These are phyloP conservation scores for Hylomyscus alleni DNA, from an alignment of 2,797 vertebrate genomes.

Conservation along the genomic window DNA sequence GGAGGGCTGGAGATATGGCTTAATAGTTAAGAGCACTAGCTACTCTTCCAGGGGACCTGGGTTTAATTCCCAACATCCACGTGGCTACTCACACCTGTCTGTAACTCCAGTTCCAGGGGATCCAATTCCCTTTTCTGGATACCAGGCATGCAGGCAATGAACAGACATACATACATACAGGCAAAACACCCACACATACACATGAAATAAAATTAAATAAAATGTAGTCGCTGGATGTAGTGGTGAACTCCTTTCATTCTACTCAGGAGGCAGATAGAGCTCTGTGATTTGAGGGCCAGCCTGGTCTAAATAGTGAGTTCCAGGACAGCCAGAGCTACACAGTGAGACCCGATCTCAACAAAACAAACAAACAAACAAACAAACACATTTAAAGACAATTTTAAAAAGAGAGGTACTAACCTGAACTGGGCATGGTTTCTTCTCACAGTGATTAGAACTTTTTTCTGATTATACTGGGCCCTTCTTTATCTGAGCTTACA, in stretches of 20 bases:
- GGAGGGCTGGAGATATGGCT: not conserved
- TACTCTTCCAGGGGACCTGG: not conserved
- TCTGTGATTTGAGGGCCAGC: no score
- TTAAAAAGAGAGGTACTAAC: not conserved
- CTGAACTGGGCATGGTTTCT: not conserved
- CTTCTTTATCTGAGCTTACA: not conserved
- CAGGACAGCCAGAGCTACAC: not conserved
- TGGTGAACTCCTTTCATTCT: no score
- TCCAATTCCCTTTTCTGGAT: not conserved
- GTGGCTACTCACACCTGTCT: not conserved
- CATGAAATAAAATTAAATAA: not conserved
- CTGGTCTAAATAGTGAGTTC: not conserved
- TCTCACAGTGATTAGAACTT: not conserved
- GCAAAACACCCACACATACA: not conserved
- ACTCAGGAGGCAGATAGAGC: no score
- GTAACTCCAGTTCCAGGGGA: not conserved
- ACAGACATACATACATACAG: not conserved
- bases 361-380: not conserved
- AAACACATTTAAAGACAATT: not conserved
- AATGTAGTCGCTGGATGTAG: not conserved
- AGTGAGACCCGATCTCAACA: not conserved
- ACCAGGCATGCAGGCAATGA: not conserved
- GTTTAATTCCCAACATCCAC: not conserved
- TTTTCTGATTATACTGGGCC: not conserved
- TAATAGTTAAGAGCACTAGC: not conserved